phyloP scores from a whole-genome alignment of 1,140 invertebrate species.

The Drosophila ohnishii region DNA sequence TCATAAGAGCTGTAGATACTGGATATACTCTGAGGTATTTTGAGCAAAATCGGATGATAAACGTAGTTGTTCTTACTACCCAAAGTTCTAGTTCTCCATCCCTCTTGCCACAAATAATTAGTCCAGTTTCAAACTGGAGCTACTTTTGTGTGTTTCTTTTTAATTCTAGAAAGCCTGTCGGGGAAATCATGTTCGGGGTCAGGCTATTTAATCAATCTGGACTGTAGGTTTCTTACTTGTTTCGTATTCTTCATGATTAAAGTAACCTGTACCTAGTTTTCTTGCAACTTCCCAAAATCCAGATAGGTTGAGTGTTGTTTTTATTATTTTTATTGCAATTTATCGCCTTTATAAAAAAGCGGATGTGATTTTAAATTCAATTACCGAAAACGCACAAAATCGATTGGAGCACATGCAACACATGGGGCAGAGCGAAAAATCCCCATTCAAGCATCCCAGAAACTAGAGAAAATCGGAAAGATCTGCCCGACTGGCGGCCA shows the following conservation, averaged over 20 bases:
- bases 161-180: background rate
- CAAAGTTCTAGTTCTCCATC: too few relatives aligned
- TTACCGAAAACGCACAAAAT: conserved; percentile 48
- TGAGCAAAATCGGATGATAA: background rate
- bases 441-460: conserved; percentile 34
- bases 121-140: too few relatives aligned
- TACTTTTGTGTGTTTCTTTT: too few relatives aligned
- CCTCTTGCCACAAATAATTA: too few relatives aligned
- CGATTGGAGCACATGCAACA: conserved; percentile 59
- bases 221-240: background rate
- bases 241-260: background rate
- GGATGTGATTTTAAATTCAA: conserved; percentile 59
- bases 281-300: too few relatives aligned
- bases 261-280: background rate
- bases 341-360: conserved; percentile 23
- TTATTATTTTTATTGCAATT: conserved; percentile 3
- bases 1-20: background rate
- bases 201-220: background rate
- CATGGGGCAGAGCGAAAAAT: conserved; percentile 47
- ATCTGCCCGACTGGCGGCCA: conserved; percentile 35
- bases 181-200: background rate
- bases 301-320: background rate
- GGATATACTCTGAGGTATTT: background rate
- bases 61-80: too few relatives aligned
- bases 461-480: conserved; percentile 35